Evolutionary conservation across 2,113 vertebrate genomes (phyloP).

Genomic region (Macaca fascicularis): T2T-MFA8v1.1 NC_088378.1:70759501-70760000

Average conservation of each 20-base stretch:
- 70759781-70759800: neutral
- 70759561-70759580: neutral
- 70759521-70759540: no score
- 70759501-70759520: no score
- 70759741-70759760: neutral
- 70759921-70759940: neutral
- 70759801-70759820: neutral
- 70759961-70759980: neutral
- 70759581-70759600: neutral
- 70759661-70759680: neutral
- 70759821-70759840: neutral
- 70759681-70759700: neutral
- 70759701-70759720: neutral
- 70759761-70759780: neutral
- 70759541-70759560: no score
- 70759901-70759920: neutral
- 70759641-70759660: neutral
- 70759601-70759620: neutral
- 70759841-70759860: neutral
- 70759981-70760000: neutral
- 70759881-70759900: conserved; percentile 17
- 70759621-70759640: neutral
- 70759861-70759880: neutral
- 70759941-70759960: neutral
- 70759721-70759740: neutral